Base-by-base conservation (phyloP, 2,888 invertebrate species). In the Phyllotreta cruciferae region DNA sequence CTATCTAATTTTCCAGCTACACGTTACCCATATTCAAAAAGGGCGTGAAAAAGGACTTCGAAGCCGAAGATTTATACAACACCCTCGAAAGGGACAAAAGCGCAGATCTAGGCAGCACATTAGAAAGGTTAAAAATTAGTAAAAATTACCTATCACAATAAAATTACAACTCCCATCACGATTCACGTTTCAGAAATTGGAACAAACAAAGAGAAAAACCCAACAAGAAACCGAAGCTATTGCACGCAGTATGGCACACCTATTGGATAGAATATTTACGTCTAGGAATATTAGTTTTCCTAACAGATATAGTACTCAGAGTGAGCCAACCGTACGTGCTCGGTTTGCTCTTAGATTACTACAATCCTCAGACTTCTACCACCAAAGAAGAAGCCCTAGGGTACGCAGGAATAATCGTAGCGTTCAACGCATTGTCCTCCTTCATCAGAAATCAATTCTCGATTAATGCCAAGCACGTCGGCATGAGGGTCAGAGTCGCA, bases 401-500 rank as follows among this genome's bases (percentile, higher is more conserved):
- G 73, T 87, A 86, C 74, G 87, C 88, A 4, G 80, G 82, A 0
- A 79, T 82, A 3, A 83, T 88, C 63, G 85, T 87, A 56, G 70
- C 83, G 62, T 81, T 85, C 79, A 84, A 85, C 2, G 78, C 85
- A 13, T 70, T 82, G 34, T 85, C 84, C 68, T 86, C 85, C 3
- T 82, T 89, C 70, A 81, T 86, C 13, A 84, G 86, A 72, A 88
- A 88, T 77, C 89, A 89, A 75, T 84, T 85, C 44, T 82, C 87
- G 24, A 86, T 86, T 73, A 85, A 85, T 56, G 87, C 87, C 6
- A 87, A 87, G 72, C 88, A 90, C 73, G 85, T 90, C 37, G 93
- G 93, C 24, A 90, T 92, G 87, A 86, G 88, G 80, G 85, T 92
- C 62, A 84, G 93, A 69, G 87, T 92, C 1, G 91, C 93, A 0